Percentiles rank a stretch among this genome's conserved stretches.
Evolutionary conservation across 1,140 invertebrate species (phyloP).

Genomic region (Ridgeia piscesae): DNA sequence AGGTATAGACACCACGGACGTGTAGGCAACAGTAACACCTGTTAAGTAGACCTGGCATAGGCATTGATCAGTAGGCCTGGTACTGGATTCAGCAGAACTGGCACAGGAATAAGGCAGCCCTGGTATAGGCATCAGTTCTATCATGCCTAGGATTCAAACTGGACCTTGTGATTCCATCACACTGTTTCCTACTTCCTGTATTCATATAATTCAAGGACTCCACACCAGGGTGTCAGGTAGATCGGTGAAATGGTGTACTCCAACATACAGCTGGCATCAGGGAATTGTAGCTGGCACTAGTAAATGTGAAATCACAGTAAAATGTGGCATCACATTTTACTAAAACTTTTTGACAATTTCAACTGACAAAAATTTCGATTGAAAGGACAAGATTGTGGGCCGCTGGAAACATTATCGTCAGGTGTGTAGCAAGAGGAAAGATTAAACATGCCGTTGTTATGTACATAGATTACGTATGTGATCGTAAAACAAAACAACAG

Average conservation of each 20-base stretch:
- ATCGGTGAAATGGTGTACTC: not conserved
- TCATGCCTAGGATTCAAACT: not conserved
- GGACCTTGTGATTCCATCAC: not conserved
- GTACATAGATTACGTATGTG: not conserved
- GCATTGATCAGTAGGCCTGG: not conserved
- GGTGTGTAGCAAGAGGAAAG: not conserved
- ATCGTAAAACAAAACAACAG: not conserved
- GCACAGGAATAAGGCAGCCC: not conserved
- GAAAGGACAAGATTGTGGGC: not conserved
- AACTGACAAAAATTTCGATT: not conserved
- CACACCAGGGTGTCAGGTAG: not conserved
- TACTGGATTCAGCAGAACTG: not conserved
- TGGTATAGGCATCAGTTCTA: not conserved
- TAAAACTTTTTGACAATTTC: too few relatives aligned
- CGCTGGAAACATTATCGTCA: not conserved
- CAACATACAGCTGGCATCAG: not conserved
- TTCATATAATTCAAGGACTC: not conserved
- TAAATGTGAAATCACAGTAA: not conserved
- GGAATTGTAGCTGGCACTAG: not conserved
- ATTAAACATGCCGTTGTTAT: conserved; percentile 1
- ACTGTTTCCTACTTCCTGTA: not conserved
- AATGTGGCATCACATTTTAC: not conserved
- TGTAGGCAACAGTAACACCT: too few relatives aligned
- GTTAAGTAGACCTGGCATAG: too few relatives aligned
- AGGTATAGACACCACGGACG: too few relatives aligned